phyloP scores from a whole-genome alignment of 2,797 vertebrate species.

The Enteromius argenteus region DNA sequence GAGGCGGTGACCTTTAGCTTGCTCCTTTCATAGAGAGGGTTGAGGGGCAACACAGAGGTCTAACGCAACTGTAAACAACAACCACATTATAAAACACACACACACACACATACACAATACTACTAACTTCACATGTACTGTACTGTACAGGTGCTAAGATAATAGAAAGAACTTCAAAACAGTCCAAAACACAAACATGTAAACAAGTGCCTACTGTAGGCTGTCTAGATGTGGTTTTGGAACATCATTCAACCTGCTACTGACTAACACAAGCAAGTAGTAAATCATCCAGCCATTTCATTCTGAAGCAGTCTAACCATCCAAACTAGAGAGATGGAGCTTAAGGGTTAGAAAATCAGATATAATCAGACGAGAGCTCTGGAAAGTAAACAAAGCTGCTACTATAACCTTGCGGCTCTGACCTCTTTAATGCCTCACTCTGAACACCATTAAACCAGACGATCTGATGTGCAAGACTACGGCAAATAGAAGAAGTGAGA shows the following conservation, averaged over 20 bases:
- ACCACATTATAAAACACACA: neutral
- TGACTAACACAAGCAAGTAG: neutral
- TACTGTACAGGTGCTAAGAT: neutral
- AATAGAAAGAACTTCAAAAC: neutral
- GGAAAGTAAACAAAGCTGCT: constrained; percentile 26
- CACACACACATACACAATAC: constrained; percentile 1
- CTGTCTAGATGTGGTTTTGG: neutral
- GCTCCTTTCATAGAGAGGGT: constrained; percentile 33
- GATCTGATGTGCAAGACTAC: neutral
- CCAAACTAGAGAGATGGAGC: neutral
- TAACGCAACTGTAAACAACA: constrained; percentile 33
- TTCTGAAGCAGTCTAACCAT: constrained; percentile 16
- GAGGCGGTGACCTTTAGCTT: constrained; percentile 41
- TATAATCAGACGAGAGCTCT: constrained; percentile 21
- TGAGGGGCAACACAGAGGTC: constrained; percentile 5
- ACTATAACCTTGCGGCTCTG: constrained; percentile 12
- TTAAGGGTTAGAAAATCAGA: constrained; percentile 31
- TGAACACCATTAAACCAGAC: constrained; percentile 3
- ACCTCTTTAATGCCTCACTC: constrained; percentile 24
- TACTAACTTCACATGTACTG: neutral
- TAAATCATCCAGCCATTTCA: neutral
- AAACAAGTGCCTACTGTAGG: neutral
- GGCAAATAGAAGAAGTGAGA: neutral
- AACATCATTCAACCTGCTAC: neutral
- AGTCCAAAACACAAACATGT: neutral